These are phyloP conservation scores for Oryctes rhinoceros DNA, from an alignment of 1,140 invertebrate species.

Conservation along the genomic window DNA sequence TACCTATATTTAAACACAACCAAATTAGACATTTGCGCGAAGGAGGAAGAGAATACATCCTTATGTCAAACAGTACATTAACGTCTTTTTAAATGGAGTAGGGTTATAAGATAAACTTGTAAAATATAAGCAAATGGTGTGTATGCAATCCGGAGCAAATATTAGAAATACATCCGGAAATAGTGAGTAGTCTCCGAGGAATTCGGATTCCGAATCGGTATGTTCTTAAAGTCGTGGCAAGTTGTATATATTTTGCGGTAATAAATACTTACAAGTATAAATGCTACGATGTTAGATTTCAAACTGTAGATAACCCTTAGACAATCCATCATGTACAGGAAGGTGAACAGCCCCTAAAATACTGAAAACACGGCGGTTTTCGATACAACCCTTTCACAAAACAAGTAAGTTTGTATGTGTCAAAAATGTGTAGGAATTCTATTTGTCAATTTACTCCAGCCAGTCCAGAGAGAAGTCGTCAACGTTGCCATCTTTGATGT, in stretches of 20 bases:
- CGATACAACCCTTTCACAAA: background rate
- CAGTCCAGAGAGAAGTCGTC: background rate
- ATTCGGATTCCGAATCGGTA: background rate
- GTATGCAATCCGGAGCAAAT: background rate
- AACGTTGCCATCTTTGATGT: background rate
- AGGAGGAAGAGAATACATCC: background rate
- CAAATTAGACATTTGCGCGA: background rate
- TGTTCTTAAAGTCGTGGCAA: slow-evolving; percentile 35
- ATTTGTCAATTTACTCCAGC: background rate
- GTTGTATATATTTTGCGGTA: slow-evolving; percentile 32
- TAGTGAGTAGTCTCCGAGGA: background rate
- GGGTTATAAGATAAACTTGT: slow-evolving; percentile 1
- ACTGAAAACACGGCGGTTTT: background rate
- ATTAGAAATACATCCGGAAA: background rate
- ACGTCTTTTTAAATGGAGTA: slow-evolving; percentile 16
- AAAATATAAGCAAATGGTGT: background rate
- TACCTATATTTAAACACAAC: slow-evolving; percentile 63
- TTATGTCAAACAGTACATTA: background rate
- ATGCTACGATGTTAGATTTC: slow-evolving; percentile 1
- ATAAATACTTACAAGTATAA: slow-evolving; percentile 37
- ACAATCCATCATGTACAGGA: background rate
- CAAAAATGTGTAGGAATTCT: background rate
- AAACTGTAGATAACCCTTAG: background rate
- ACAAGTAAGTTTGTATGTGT: slow-evolving; percentile 6
- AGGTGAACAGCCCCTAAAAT: background rate